phyloP scores from a whole-genome alignment of 2,797 vertebrate species.

The Rhinogobio ventralis region DNA sequence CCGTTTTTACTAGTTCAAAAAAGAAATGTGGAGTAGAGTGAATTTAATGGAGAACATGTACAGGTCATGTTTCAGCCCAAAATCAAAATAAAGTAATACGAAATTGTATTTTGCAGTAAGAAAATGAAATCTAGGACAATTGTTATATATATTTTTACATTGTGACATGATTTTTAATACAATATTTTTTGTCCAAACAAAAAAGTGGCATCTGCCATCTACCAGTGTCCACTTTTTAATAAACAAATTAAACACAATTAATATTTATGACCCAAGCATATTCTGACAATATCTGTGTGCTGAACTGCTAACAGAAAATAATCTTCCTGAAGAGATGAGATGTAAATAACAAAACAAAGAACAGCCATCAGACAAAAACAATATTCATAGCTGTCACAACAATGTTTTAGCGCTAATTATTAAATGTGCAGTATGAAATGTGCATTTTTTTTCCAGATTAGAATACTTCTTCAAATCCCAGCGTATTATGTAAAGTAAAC shows the following conservation, averaged over 20 bases:
- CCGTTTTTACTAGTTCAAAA: background rate
- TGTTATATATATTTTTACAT: background rate
- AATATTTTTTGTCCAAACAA: background rate
- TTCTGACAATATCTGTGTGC: background rate
- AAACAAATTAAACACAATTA: background rate
- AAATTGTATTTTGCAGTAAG: background rate
- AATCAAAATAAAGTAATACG: background rate
- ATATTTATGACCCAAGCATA: background rate
- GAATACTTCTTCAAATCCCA: background rate
- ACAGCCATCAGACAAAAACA: background rate
- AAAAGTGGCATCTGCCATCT: background rate
- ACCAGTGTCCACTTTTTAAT: background rate
- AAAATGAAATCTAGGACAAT: background rate
- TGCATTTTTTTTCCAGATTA: too few species aligned
- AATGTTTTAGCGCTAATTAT: background rate
- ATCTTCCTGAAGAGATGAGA: background rate
- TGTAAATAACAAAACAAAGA: background rate
- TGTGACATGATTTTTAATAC: background rate
- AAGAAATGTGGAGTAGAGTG: conserved; percentile 3
- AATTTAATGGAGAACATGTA: background rate
- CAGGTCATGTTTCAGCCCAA: background rate
- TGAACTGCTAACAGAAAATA: background rate
- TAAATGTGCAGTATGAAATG: background rate
- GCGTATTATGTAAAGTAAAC: background rate
- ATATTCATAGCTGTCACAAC: background rate